Evolutionary conservation across 35 echinoderm and acorn worm species (phyloP).

Genomic region (Holothuria glaberrima): DNA sequence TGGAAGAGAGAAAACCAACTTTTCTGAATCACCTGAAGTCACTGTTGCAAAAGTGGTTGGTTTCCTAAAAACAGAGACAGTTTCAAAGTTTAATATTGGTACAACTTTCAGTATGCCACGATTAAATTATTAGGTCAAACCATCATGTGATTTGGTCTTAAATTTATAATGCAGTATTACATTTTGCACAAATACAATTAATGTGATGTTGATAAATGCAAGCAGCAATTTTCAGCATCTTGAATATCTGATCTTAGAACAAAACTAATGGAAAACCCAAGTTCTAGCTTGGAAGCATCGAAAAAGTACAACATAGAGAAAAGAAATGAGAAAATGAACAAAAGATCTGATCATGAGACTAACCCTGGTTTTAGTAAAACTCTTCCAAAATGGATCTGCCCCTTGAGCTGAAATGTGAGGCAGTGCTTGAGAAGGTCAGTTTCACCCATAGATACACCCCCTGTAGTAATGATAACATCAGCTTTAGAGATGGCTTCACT

Average conservation of each 20-base stretch:
- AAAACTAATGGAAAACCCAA: no score
- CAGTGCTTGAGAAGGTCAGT: conserved; percentile 89
- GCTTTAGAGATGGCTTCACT: conserved; percentile 69
- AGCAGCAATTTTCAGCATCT: no score
- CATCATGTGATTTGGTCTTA: no score
- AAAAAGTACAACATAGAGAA: no score
- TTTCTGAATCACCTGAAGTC: conserved; percentile 54
- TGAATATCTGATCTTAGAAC: no score
- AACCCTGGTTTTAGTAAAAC: conserved; percentile 95
- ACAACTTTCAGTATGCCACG: no score
- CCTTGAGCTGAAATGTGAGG: conserved; percentile 71
- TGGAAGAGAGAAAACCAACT: conserved; percentile 91
- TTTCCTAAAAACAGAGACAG: conserved; percentile 64
- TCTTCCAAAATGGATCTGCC: conserved; percentile 86
- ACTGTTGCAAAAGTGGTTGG: conserved; percentile 95
- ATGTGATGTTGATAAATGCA: no score
- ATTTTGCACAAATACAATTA: no score
- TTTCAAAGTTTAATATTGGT: neutral
- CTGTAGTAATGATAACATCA: conserved; percentile 89
- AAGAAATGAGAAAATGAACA: neutral
- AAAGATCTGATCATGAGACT: conserved; percentile 6
- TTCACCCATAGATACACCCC: conserved; percentile 98
- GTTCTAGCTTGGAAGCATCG: no score
- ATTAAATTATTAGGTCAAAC: no score
- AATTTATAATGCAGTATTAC: no score